Evolutionary conservation across 2,797 vertebrate genomes (phyloP).

Genomic region (Diplodus puntazzo): DNA sequence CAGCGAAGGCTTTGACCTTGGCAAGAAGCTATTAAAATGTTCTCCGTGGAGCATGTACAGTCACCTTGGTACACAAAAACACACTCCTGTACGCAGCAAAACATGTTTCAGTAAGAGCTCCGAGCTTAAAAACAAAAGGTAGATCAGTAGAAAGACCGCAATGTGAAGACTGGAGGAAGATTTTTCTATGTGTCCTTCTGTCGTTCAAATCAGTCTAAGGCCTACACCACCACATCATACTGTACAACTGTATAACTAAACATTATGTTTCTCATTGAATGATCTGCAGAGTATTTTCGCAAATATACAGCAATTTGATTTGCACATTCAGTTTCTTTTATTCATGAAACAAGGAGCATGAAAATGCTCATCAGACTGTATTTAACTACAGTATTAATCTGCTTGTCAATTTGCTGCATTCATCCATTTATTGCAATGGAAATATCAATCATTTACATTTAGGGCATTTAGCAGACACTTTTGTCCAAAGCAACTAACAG

Average conservation of each 20-base stretch:
- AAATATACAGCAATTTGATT: background rate
- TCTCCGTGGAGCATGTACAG: slow-evolving; percentile 42
- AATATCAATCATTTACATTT: too few relatives aligned
- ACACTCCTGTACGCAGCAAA: slow-evolving; percentile 29
- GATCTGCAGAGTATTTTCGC: background rate
- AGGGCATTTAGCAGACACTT: too few relatives aligned
- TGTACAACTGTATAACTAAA: background rate
- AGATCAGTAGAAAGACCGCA: background rate
- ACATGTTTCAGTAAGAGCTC: slow-evolving; percentile 37
- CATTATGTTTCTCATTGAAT: background rate
- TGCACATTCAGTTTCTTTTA: too few relatives aligned
- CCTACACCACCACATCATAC: background rate
- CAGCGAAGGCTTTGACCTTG: slow-evolving; percentile 75
- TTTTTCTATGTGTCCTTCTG: background rate
- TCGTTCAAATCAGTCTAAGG: background rate
- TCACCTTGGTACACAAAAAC: slow-evolving; percentile 64
- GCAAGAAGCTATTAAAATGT: slow-evolving; percentile 72
- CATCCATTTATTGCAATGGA: too few relatives aligned
- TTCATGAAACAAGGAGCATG: too few relatives aligned
- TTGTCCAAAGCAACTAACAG: too few relatives aligned
- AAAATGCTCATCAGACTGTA: too few relatives aligned
- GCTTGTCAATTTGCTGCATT: too few relatives aligned
- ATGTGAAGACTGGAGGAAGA: background rate
- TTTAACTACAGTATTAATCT: too few relatives aligned
- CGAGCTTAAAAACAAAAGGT: slow-evolving; percentile 40